Evolutionary conservation across 2,797 vertebrate species (phyloP).

Genomic region (Setipinna tenuifilis): DNA sequence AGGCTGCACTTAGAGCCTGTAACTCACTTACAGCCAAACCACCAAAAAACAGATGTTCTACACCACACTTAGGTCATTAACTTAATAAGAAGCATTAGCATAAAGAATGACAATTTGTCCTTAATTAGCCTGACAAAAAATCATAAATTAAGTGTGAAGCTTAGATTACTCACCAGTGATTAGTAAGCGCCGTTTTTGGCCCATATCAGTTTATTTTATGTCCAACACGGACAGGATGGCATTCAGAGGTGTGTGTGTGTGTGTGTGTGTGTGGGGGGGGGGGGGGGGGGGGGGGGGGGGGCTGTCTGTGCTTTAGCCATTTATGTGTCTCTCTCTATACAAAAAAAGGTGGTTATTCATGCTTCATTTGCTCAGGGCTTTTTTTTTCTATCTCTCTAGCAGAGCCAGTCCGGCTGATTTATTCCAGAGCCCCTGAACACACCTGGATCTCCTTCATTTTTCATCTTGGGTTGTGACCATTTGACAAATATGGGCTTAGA

Average conservation of each 20-base stretch:
- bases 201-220: not conserved
- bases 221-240: not conserved
- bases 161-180: not conserved
- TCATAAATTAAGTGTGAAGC: conserved; percentile 40
- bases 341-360: not conserved
- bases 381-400: conserved; percentile 24
- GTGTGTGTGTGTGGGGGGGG: too few species aligned
- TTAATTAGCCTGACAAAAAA: conserved; percentile 42
- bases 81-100: conserved; percentile 53
- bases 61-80: conserved; percentile 42
- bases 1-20: conserved; percentile 32
- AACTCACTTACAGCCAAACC: conserved; percentile 48
- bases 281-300: not conserved
- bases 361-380: conserved; percentile 39
- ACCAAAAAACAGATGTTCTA: conserved; percentile 55
- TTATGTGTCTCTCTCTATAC: not conserved
- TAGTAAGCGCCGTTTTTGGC: not conserved
- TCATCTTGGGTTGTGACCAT: conserved; percentile 38
- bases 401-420: conserved; percentile 51
- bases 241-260: too few species aligned
- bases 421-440: conserved; percentile 45
- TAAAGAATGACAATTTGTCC: conserved; percentile 51
- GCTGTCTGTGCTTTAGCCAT: not conserved
- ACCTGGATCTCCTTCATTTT: conserved; percentile 54
- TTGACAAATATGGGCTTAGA: conserved; percentile 45